Base-by-base conservation (phyloP, 2,113 vertebrate genomes). In the Manacus vitellinus region DNA sequence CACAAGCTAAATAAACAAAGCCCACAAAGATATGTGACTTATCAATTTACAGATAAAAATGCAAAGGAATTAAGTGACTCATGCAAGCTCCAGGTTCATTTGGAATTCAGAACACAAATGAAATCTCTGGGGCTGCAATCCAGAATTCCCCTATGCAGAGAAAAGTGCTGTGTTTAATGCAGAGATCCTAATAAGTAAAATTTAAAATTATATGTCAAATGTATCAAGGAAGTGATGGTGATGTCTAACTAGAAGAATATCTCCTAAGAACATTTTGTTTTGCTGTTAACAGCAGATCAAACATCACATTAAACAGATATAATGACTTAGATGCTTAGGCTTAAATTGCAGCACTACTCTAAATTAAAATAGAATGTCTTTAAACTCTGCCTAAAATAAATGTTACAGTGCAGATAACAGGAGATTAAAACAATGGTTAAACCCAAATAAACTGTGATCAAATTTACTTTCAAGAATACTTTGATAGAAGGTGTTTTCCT, bases 41-140 rank as follows among this genome's bases (percentile, higher is more conserved):
- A 92, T 65, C 88, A 75, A 63, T 84, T 92, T 95, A 44, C 39
- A 84, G 85, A 89, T 92, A 85, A 85, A 88, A 62, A 89, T 55
- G 54, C n/a, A 49, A 23, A 85, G 83, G 86, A 76, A 71, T 65
- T 43, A 37, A 92, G 31, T 88, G 85, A 94, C 71, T 96, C 93
- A 83, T 1, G 2, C 41, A 59, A 81, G 43, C 78, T 77, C 54
- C 78, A 19, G 74, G 49, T 33, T 83, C 43, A 88, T 73, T 70
- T 66, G 82, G 55, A 88, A 93, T 86, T 90, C 72, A 77, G 92
- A 59, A 49, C 9, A 93, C 19, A 51, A 88, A 55, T 33, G 3
- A 63, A 85, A 59, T 85, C 85, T 80, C 67, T 35, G 56, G 66
- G 87, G 62, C 54, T 87, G 85, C 67, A 68, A 28, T 44, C 41